Percentiles rank a stretch among this genome's conserved stretches.
Conservation (phyloP, 2,113 vertebrate species). For the Strix aluco region DNA sequence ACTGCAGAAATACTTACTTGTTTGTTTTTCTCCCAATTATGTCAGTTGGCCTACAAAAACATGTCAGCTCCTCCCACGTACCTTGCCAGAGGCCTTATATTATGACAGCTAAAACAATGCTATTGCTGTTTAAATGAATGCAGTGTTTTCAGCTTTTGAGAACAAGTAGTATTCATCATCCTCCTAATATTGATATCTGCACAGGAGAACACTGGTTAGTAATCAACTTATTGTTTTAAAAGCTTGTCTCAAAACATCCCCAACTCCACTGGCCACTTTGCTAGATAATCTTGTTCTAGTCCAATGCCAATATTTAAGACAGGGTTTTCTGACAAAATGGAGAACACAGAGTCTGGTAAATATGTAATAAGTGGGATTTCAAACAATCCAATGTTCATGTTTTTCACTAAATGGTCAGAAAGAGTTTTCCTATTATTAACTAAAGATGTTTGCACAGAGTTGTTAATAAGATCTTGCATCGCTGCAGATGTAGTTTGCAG, state of each 20-base stretch:
- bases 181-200: background rate
- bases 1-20: background rate
- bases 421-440: background rate
- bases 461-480: background rate
- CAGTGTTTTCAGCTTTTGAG: background rate
- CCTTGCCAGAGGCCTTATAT: background rate
- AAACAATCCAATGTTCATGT: background rate
- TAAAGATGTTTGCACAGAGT: background rate
- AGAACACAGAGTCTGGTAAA: background rate
- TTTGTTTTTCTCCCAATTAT: conserved; percentile 17
- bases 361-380: background rate
- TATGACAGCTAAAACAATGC: conserved; percentile 32
- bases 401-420: background rate
- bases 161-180: background rate
- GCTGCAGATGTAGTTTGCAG: background rate
- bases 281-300: background rate
- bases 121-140: background rate
- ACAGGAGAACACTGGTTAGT: background rate
- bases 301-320: background rate
- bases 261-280: background rate
- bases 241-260: background rate
- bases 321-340: background rate
- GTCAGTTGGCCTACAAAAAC: conserved; percentile 33
- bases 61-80: conserved; percentile 1
- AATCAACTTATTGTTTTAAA: background rate